A percentile compares a stretch with the other conserved stretches of the same genome.
phyloP scores from a whole-genome alignment of 2,888 invertebrate species.

The Pheosia tremula region DNA sequence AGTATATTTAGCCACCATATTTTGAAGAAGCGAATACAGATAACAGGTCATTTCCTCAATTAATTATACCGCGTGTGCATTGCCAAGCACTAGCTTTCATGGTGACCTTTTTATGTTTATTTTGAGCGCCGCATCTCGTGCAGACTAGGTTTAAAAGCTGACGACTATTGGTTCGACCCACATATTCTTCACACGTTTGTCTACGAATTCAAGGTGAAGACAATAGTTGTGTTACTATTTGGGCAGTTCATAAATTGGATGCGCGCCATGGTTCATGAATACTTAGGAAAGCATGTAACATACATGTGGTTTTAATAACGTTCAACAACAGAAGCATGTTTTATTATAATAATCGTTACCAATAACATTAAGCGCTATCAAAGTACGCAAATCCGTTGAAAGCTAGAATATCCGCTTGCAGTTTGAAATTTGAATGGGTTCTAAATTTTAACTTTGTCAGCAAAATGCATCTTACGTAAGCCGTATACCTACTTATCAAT shows the following conservation, averaged over 20 bases:
- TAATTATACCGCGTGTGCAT: constrained; percentile 64
- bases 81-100: constrained; percentile 67
- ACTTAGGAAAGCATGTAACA: constrained; percentile 8
- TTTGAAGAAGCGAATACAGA: constrained; percentile 35
- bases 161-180: constrained; percentile 66
- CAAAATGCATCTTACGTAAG: no score
- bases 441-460: no score
- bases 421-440: no score
- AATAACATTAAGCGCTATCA: no score
- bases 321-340: no score
- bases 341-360: no score
- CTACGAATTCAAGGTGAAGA: constrained; percentile 49
- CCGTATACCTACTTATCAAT: no score
- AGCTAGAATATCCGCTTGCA: no score
- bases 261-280: constrained; percentile 20
- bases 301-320: background rate
- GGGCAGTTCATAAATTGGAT: constrained; percentile 28
- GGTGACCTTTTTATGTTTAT: constrained; percentile 76
- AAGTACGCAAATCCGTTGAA: no score
- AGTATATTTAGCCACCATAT: constrained; percentile 22
- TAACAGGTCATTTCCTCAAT: constrained; percentile 70
- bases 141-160: constrained; percentile 51
- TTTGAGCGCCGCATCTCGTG: constrained; percentile 63
- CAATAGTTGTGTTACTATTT: constrained; percentile 28
- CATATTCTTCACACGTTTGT: constrained; percentile 48